Conservation (phyloP, 2,797 vertebrate species). For the Pangasius mekongensis region DNA sequence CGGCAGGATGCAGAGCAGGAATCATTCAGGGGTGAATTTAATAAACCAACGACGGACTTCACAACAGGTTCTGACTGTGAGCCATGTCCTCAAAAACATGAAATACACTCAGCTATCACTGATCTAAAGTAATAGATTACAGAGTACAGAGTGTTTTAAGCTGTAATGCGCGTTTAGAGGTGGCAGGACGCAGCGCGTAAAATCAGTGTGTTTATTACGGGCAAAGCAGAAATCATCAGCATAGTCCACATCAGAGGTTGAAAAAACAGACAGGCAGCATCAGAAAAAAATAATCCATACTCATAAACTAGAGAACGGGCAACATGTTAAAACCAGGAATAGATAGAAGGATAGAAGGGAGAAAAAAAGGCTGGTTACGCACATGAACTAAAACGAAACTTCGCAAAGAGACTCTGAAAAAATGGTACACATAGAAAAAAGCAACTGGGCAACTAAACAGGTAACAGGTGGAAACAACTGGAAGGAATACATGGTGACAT, state of each 20-base stretch:
- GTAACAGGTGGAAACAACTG: background rate
- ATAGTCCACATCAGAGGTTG: background rate
- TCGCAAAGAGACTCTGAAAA: background rate
- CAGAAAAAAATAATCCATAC: background rate
- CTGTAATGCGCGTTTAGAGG: background rate
- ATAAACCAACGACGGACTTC: constrained; percentile 61
- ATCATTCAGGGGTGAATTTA: constrained; percentile 67
- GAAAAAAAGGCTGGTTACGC: background rate
- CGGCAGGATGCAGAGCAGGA: constrained; percentile 49
- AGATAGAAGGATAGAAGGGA: background rate
- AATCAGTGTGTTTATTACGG: background rate
- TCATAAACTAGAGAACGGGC: background rate
- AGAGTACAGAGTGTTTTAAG: background rate
- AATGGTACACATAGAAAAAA: background rate
- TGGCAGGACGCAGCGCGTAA: background rate
- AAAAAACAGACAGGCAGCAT: background rate
- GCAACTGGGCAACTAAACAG: background rate
- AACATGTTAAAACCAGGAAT: too few species aligned
- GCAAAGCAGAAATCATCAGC: background rate
- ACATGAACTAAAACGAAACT: background rate
- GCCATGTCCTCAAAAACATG: background rate
- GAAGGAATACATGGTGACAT: background rate
- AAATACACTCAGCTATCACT: background rate
- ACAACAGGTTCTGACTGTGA: background rate
- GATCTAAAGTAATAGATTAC: background rate